Evolutionary conservation across 2,888 invertebrate species (phyloP), one percentile per base, ranked within the genome.

Genomic region (Aleiodes alternator): DNA sequence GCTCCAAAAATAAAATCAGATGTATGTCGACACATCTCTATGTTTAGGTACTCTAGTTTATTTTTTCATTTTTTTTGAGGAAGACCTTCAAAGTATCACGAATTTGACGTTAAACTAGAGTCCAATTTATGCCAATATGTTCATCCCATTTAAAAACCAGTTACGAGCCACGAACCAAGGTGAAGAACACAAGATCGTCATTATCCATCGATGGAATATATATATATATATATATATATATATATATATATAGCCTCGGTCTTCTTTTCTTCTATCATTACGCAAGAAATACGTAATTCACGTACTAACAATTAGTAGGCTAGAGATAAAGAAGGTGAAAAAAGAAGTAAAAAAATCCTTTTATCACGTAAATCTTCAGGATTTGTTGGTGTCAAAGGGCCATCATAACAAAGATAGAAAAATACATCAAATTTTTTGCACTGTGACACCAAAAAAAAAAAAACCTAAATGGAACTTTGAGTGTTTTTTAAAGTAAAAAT

Each of bases 141-240:
- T 48, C 64, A 64, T 64, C 64, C 34, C 48, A 64, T 64, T 64
- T 16, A 23, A 64, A 23, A n/a, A 29, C 29, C 31, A n/a, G n/a
- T 51, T 31, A 31, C 51, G 51, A 31, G n/a, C n/a, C 43, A 7
- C 43, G 43, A 43, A 5, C 68, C 51, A 51, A 68, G 68, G 68
- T 68, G 68, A 53, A 51, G 68, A 34, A 68, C 64, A 68, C 64
- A 68, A 23, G 68, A 51, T 64, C 64, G 64, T 64, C 48, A 64
- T 48, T 48, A 48, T 64, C 51, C 31, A 68, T 53, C 51, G 51
- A 68, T 68, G 51, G 34, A 68, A 23, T 29, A 31, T 50, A 53
- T n/a, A n/a, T n/a, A n/a, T n/a, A n/a, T n/a, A n/a, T n/a, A n/a
- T n/a, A n/a, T n/a, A n/a, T n/a, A n/a, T n/a, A n/a, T n/a, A n/a